Evolutionary conservation across 2,113 vertebrate species (phyloP), one percentile per base, ranked within the genome.

Genomic region (Clarias magur): DNA sequence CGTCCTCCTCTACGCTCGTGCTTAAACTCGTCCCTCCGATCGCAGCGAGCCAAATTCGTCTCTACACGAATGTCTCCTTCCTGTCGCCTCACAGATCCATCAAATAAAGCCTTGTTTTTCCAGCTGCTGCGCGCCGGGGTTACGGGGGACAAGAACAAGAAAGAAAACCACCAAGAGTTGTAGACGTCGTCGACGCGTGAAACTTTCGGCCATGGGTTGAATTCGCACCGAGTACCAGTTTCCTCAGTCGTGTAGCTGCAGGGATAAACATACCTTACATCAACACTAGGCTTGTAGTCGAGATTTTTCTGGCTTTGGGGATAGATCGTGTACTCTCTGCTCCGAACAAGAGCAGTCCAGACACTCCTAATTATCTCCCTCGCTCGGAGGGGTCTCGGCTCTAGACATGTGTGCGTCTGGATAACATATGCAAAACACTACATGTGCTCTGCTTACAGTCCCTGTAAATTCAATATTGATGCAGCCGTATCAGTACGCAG

Each of bases 211-310:
- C 93, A 73, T 89, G 91, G 95, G 95, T 94, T 95, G 94, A 94
- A 96, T 95, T 95, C 95, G 94, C 92, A 93, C 87, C 91, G 90
- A 95, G 91, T 95, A 94, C 93, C 93, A 93, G 94, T 96, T 48
- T 96, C 93, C 92, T 93, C 92, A 94, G 94, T 92, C 91, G 90
- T 92, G 93, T 93, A 95, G 95, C 96, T 96, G 93, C 93, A 88
- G 94, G 94, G 95, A 95, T 96, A 95, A 96, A 96, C 95, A 96
- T 95, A 94, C 94, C 95, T 95, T 95, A 96, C 95, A 96, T 96
- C 93, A 95, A 93, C 93, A 92, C 90, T 90, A 92, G 6, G 89
- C 94, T 96, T 84, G 92, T 93, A 95, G 93, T 93, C 92, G 92
- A 94, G 94, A 93, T 96, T 92, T 94, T 93, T 94, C 94, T 92